Conservation (phyloP, 1,140 invertebrate species). For the Thereuonema tuberculata region DNA sequence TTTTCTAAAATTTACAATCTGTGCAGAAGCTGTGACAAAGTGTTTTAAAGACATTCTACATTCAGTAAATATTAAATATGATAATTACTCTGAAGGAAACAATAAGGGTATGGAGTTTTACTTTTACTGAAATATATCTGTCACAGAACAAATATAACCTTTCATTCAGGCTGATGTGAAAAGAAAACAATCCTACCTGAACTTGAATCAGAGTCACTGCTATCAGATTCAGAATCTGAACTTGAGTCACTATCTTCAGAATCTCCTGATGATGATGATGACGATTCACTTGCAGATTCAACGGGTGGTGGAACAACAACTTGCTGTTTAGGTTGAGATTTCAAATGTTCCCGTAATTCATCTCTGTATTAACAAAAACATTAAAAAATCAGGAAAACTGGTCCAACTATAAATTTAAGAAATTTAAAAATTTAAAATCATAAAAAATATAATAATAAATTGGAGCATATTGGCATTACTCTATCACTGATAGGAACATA, state of each 20-base stretch:
- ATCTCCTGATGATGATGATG: not conserved
- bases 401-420: not conserved
- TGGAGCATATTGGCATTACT: not conserved
- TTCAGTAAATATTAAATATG: too few relatives aligned
- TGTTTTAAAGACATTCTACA: too few relatives aligned
- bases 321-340: conserved; percentile 51
- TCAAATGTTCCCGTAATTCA: conserved; percentile 79
- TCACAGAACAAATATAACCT: too few relatives aligned
- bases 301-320: not conserved
- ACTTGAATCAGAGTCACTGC: not conserved
- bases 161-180: too few relatives aligned
- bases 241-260: not conserved
- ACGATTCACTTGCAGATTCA: not conserved
- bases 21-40: too few relatives aligned
- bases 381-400: not conserved
- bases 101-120: too few relatives aligned
- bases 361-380: conserved; percentile 39
- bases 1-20: too few relatives aligned
- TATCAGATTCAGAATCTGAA: not conserved
- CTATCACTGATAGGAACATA: not conserved
- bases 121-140: too few relatives aligned
- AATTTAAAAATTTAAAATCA: not conserved
- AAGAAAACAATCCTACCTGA: not conserved
- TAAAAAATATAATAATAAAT: not conserved
- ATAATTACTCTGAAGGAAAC: too few relatives aligned